Base-by-base conservation (phyloP, 2,113 vertebrate species). In the Sturnira hondurensis region DNA sequence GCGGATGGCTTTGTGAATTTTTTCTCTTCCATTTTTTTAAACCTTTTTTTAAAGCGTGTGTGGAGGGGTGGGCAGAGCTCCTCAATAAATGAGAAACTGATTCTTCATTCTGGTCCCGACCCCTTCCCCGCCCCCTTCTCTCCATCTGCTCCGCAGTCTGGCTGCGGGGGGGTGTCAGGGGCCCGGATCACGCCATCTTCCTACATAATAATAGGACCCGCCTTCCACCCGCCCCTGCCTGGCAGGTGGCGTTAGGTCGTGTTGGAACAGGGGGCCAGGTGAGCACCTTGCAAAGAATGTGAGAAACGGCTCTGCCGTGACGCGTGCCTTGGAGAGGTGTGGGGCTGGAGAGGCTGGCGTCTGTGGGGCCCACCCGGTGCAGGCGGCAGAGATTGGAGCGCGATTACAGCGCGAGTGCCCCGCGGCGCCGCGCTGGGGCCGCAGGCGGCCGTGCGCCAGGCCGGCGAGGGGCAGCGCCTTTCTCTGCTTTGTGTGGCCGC, bases 1-100 rank as follows among this genome's bases (percentile, higher is more conserved):
- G 97, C 97, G 97, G 95, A 97, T 94, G 90, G 95, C 81, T 97
- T 93, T 97, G 96, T 82, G 96, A 91, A 86, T 92, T 80, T 56
- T 86, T 56, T 77, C 31, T 24, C 52, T 82, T 93, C 87, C 91
- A 91, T 97, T 91, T 78, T 91, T 33, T 52, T 47, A 15, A 1
- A 96, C 85, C 91, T 67, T 41, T 22, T 68, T 68, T 38, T 38
- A 71, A 71, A 65, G 13, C 2, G 1, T 8, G 83, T 77, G 83
- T 89, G 88, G 81, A 77, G 82, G 91, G 83, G 24, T 74, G 95
- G 85, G 95, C 54, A 65, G 58, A 43, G 67, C 45, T 38, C 28
- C 83, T 54, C 93, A 86, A 45, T 90, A 45, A 82, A 63, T 8
- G 81, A 77, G 76, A n/a, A 68, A 24, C 14, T 36, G 43, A 71